Evolutionary conservation across 1,140 invertebrate genomes (phyloP).

Genomic region (Drosophila nasuta): DNA sequence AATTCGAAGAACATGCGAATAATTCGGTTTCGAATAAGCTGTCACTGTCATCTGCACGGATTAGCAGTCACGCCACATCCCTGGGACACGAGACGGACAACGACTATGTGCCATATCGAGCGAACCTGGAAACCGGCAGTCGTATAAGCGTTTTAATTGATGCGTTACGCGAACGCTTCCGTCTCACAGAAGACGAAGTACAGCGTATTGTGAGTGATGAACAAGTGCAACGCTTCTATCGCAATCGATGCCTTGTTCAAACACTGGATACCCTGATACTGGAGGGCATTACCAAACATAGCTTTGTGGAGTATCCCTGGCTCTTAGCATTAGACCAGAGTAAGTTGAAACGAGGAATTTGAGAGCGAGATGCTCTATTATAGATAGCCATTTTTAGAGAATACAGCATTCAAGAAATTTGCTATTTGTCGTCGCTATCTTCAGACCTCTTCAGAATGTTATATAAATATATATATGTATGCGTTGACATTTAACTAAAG

Average conservation of each 20-base stretch:
- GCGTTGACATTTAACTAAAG: too few species aligned
- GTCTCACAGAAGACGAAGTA: conserved; percentile 48
- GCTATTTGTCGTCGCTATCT: too few species aligned
- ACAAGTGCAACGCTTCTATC: conserved; percentile 58
- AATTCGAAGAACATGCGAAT: conserved; percentile 45
- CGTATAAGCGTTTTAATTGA: conserved; percentile 29
- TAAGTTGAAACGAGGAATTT: conserved; percentile 29
- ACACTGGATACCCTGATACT: conserved; percentile 57
- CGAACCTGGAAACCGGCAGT: conserved; percentile 51
- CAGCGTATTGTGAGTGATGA: conserved; percentile 63
- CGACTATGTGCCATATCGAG: conserved; percentile 67
- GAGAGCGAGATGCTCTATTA: too few species aligned
- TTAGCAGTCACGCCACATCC: conserved; percentile 21
- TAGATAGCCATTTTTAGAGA: too few species aligned
- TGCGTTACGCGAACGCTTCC: conserved; percentile 60
- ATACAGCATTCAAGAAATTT: too few species aligned
- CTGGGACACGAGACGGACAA: conserved; percentile 49
- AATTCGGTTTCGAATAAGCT: conserved; percentile 25
- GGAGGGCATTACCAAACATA: conserved; percentile 64
- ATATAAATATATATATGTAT: too few species aligned
- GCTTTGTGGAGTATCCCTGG: conserved; percentile 79
- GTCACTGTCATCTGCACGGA: conserved; percentile 13
- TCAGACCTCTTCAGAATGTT: too few species aligned
- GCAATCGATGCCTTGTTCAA: conserved; percentile 32
- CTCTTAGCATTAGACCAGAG: conserved; percentile 64